These are phyloP conservation scores for Galerucella calmariensis DNA, from an alignment of 2,888 invertebrate genomes.

Conservation along the genomic window DNA sequence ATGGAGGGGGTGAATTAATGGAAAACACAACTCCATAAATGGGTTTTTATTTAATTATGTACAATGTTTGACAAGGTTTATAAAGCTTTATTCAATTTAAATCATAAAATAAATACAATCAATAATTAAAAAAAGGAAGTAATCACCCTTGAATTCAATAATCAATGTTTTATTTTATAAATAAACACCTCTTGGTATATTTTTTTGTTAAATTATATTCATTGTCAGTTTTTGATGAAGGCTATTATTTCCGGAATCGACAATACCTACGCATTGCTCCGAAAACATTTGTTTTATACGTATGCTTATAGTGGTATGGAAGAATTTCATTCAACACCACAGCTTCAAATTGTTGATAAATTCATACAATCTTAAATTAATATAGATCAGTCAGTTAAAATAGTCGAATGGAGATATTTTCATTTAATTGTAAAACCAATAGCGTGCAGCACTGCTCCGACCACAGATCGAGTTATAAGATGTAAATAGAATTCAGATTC, in stretches of 20 bases:
- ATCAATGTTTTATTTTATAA: too few relatives aligned
- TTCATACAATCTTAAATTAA: too few relatives aligned
- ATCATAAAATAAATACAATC: neutral
- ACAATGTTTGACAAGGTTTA: constrained; percentile 17
- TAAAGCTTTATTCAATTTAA: constrained; percentile 8
- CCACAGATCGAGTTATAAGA: too few relatives aligned
- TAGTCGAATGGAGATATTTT: too few relatives aligned
- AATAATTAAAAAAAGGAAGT: neutral
- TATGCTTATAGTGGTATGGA: neutral
- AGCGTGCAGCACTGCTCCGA: too few relatives aligned
- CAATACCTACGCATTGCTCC: constrained; percentile 5
- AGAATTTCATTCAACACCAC: neutral
- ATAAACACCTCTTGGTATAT: neutral
- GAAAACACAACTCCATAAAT: neutral
- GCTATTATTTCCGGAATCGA: neutral
- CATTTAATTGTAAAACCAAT: too few relatives aligned
- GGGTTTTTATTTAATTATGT: constrained; percentile 19
- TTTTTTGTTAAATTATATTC: neutral
- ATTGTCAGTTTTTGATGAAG: neutral
- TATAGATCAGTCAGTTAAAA: too few relatives aligned
- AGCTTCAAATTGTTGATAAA: too few relatives aligned
- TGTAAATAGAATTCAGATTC: too few relatives aligned
- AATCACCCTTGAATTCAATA: neutral
- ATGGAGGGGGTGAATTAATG: neutral
- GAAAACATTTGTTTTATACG: neutral